These are phyloP conservation scores for Thecocarcelia acutangulata DNA, from an alignment of 2,888 invertebrate genomes.

Conservation along the genomic window DNA sequence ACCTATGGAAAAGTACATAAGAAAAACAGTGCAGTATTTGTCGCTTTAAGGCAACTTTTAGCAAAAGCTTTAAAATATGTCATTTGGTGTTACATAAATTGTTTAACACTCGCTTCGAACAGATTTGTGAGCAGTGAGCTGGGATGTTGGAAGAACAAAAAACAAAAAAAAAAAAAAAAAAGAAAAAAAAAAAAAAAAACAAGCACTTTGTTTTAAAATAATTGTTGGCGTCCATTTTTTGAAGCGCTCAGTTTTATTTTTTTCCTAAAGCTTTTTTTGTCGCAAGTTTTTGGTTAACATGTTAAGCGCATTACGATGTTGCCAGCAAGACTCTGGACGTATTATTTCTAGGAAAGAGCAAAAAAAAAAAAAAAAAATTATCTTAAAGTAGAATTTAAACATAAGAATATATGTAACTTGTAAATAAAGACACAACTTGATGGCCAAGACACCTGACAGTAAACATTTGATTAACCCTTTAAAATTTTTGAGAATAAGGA, in stretches of 20 bases:
- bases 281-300: slow-evolving; percentile 9
- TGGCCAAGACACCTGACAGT: slow-evolving; percentile 42
- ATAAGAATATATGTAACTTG: slow-evolving; percentile 39
- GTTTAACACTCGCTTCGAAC: slow-evolving; percentile 67
- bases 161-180: too few species aligned
- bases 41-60: slow-evolving; percentile 66
- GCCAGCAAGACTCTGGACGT: slow-evolving; percentile 11
- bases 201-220: slow-evolving; percentile 60
- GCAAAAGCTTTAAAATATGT: slow-evolving; percentile 72
- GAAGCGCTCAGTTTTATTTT: slow-evolving; percentile 37
- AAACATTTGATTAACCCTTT: slow-evolving; percentile 23
- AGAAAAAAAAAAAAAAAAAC: slow-evolving; percentile 2
- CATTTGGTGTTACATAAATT: slow-evolving; percentile 73
- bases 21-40: slow-evolving; percentile 61
- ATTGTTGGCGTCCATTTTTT: slow-evolving; percentile 60
- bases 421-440: slow-evolving; percentile 48
- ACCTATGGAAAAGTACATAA: slow-evolving; percentile 22
- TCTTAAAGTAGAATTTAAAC: slow-evolving; percentile 36
- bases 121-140: slow-evolving; percentile 49
- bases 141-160: background rate
- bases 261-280: background rate
- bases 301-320: slow-evolving; percentile 28
- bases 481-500: too few species aligned
- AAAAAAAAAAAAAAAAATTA: slow-evolving; percentile 1
- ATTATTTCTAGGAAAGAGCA: slow-evolving; percentile 33